phyloP scores from a whole-genome alignment of 2,888 invertebrate species.

The Clostera curtula region DNA sequence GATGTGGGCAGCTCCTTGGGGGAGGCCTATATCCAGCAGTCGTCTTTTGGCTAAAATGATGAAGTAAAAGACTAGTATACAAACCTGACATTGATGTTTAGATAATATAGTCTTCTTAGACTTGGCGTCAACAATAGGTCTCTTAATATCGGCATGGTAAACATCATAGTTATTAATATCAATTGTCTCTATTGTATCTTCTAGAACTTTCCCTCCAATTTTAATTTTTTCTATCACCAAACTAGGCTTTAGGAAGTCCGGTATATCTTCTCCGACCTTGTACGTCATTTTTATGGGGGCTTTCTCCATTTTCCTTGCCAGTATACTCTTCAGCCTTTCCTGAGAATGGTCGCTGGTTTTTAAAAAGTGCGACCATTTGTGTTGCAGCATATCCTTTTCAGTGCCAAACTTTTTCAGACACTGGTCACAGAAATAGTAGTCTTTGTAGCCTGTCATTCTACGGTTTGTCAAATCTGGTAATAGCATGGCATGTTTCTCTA shows the following conservation, averaged over 20 bases:
- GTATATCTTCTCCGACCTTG: constrained; percentile 36
- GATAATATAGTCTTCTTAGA: constrained; percentile 50
- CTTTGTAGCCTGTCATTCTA: constrained; percentile 47
- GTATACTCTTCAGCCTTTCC: constrained; percentile 16
- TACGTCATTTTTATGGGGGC: constrained; percentile 24
- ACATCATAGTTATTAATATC: constrained; percentile 16
- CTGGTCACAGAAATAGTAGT: constrained; percentile 55
- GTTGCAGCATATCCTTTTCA: constrained; percentile 51
- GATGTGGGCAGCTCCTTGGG: too few relatives aligned
- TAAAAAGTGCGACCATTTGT: constrained; percentile 58
- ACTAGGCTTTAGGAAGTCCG: constrained; percentile 35
- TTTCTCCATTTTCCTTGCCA: constrained; percentile 7
- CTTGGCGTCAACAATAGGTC: constrained; percentile 33
- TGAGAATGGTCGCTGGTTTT: constrained; percentile 40
- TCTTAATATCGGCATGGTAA: constrained; percentile 23
- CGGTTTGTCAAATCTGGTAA: constrained; percentile 48
- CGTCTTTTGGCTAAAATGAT: not conserved
- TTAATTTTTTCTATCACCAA: constrained; percentile 37
- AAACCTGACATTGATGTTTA: constrained; percentile 45
- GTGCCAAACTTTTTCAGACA: constrained; percentile 48
- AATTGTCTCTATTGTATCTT: constrained; percentile 7
- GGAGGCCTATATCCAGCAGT: not conserved
- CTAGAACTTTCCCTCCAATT: constrained; percentile 11
- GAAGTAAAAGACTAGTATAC: constrained; percentile 13
- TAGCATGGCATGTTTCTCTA: constrained; percentile 37